Conservation (phyloP, 2,113 vertebrate species). For the Antennarius striatus region DNA sequence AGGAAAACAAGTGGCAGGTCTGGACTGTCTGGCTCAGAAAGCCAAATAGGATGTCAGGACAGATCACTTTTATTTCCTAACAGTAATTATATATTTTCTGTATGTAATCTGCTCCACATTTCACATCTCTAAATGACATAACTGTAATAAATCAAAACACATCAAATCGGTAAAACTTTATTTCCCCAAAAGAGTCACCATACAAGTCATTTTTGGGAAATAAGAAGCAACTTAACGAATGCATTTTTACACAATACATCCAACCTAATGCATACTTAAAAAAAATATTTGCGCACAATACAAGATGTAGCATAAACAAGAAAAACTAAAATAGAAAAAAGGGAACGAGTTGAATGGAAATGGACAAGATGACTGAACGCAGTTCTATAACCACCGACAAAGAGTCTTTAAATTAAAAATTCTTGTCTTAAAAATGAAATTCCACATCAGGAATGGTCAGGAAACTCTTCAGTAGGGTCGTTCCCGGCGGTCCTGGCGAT, state of each 20-base stretch:
- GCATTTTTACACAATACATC: conserved; percentile 67
- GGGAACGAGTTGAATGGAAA: conserved; percentile 54
- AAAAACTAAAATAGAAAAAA: conserved; percentile 52
- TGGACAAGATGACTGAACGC: conserved; percentile 55
- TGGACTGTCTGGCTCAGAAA: too few species aligned
- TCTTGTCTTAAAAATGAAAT: conserved; percentile 90
- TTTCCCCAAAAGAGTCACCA: conserved; percentile 59
- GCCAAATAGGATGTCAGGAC: too few species aligned
- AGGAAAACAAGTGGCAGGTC: too few species aligned
- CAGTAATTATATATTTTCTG: too few species aligned
- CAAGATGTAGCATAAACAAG: conserved; percentile 55
- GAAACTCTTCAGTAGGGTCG: conserved; percentile 84
- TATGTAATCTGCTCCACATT: too few species aligned
- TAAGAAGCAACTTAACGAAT: conserved; percentile 50
- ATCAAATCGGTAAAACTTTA: conserved; percentile 73
- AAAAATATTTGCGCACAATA: conserved; percentile 62
- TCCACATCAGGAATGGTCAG: conserved; percentile 82
- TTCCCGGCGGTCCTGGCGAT: conserved; percentile 91
- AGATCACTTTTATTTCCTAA: too few species aligned
- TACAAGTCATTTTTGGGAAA: conserved; percentile 57
- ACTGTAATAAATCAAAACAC: conserved; percentile 1
- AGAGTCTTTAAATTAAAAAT: conserved; percentile 96
- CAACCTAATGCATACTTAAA: conserved; percentile 53
- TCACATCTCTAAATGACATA: too few species aligned
- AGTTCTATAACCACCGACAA: conserved; percentile 76